Evolutionary conservation across 2,888 invertebrate genomes (phyloP), one percentile per base, ranked within the genome.

Genomic region (Synanthedon myopaeformis): DNA sequence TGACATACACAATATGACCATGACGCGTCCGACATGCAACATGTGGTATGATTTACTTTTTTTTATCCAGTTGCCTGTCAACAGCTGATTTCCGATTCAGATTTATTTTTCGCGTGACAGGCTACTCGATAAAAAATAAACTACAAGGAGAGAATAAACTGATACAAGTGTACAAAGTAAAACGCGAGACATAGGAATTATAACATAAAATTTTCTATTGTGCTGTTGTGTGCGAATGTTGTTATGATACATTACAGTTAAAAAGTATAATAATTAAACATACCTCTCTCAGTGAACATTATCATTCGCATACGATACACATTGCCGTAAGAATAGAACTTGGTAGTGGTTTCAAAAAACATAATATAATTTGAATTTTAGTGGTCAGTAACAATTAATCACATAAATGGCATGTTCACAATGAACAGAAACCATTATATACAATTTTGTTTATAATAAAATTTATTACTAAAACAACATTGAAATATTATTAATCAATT

Each of bases 21-120:
- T 65, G 55, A 62, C 61, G 61, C 64, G 67, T 66, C 65, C 57
- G 54, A 66, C 72, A 70, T 73, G 71, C 76, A 67, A 62, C 60
- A 49, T 13, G 14, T 45, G 45, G 35, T 4, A n/a, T 45, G 45
- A n/a, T 45, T 45, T 8, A 45, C 13, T 45, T 45, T 45, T 45
- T 45, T 45, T 45, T 45, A 14, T 45, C 45, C 45, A 45, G 45
- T 45, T 45, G 8, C 45, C 45, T 45, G 45, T 45, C 13, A 45
- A n/a, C 45, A n/a, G 6, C 45, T 13, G 3, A n/a, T 45, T 12
- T 6, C 12, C 1, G 11, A 8, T 45, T 45, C 14, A 2, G 6
- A 13, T 45, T 13, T 14, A 3, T 11, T 45, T n/a, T 5, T 11
- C 6, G 8, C 45, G 3, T n/a, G 12, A n/a, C 45, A 45, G n/a